Evolutionary conservation across 1,140 invertebrate genomes (phyloP).

Genomic region (Episyrphus balteatus): DNA sequence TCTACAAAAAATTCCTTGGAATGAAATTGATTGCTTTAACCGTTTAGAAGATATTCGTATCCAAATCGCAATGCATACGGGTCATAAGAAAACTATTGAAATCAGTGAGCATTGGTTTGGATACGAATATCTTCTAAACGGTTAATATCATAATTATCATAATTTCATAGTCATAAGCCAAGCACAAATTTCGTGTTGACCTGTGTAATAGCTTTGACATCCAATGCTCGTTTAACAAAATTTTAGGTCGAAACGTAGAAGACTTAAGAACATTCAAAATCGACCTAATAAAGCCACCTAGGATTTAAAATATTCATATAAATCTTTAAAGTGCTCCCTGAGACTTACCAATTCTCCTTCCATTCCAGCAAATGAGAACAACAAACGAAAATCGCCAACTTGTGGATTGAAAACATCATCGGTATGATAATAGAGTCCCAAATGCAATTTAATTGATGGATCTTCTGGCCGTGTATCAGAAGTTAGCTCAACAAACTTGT

Average conservation of each 20-base stretch:
- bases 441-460: slow-evolving; percentile 70
- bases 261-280: too few species aligned
- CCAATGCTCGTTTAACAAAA: background rate
- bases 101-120: too few species aligned
- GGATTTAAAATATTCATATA: too few species aligned
- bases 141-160: too few species aligned
- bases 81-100: too few species aligned
- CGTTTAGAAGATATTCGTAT: too few species aligned
- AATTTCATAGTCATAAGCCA: background rate
- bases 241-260: background rate
- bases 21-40: too few species aligned
- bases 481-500: slow-evolving; percentile 64
- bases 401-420: slow-evolving; percentile 72
- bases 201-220: too few species aligned
- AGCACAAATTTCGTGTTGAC: too few species aligned
- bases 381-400: slow-evolving; percentile 70
- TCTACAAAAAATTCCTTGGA: too few species aligned
- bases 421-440: slow-evolving; percentile 74
- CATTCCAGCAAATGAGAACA: slow-evolving; percentile 72
- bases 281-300: background rate
- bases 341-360: slow-evolving; percentile 57
- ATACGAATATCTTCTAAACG: too few species aligned
- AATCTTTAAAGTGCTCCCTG: background rate
- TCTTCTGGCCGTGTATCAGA: slow-evolving; percentile 72
- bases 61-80: too few species aligned